These are phyloP conservation scores for Berghia stephanieae DNA, from an alignment of 1,140 invertebrate genomes.

Conservation along the genomic window DNA sequence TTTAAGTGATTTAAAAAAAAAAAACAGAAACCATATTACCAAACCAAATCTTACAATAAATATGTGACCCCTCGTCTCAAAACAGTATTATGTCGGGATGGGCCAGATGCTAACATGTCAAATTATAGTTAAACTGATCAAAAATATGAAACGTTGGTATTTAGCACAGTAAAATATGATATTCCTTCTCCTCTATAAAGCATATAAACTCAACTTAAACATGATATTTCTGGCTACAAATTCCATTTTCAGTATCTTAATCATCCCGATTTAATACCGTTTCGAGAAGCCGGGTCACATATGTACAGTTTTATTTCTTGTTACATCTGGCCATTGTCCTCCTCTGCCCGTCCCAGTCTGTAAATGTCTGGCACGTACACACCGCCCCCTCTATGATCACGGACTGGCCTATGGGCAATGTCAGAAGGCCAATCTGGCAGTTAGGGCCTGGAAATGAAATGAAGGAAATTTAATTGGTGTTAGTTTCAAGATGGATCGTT, in stretches of 20 bases:
- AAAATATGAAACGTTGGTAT: too few relatives aligned
- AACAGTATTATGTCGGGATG: too few relatives aligned
- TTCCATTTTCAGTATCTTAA: neutral
- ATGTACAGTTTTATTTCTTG: slow-evolving; percentile 3
- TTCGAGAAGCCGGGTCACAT: neutral
- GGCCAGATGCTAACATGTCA: too few relatives aligned
- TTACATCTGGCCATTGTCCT: slow-evolving; percentile 19
- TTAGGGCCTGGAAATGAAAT: slow-evolving; percentile 13
- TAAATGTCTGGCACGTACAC: slow-evolving; percentile 6
- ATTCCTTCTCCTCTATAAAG: too few relatives aligned
- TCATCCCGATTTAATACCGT: neutral
- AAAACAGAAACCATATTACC: too few relatives aligned
- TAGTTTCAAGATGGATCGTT: too few relatives aligned
- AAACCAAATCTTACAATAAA: too few relatives aligned
- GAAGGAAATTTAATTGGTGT: too few relatives aligned
- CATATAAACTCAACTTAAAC: neutral
- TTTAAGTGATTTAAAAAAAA: too few relatives aligned
- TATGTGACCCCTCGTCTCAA: too few relatives aligned
- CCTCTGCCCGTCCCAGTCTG: slow-evolving; percentile 1
- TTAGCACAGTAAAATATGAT: too few relatives aligned
- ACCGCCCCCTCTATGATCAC: slow-evolving; percentile 18
- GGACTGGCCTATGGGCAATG: slow-evolving; percentile 21
- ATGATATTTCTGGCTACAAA: neutral
- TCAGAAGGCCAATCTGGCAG: slow-evolving; percentile 28
- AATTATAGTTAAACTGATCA: too few relatives aligned